Evolutionary conservation across 2,113 vertebrate genomes (phyloP).

Genomic region (Chionomys nivalis): DNA sequence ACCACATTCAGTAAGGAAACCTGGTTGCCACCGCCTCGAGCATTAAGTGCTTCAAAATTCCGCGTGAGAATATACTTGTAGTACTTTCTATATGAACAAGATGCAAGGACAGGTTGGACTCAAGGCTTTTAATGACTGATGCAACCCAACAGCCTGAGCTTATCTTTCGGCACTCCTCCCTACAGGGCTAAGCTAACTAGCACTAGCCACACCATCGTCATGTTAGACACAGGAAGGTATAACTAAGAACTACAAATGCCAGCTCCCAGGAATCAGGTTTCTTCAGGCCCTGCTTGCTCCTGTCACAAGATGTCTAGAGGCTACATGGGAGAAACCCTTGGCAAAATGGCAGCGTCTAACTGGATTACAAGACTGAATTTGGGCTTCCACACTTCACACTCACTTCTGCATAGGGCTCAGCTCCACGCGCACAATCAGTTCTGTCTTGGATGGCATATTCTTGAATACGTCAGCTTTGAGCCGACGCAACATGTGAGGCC

Average conservation of each 20-base stretch:
- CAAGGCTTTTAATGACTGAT: neutral
- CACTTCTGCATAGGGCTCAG: constrained; percentile 99
- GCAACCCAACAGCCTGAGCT: neutral
- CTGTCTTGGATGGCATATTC: constrained; percentile 98
- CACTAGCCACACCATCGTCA: fast-evolving
- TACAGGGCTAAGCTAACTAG: neutral
- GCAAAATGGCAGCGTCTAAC: neutral
- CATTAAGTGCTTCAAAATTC: constrained; percentile 97
- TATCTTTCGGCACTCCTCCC: neutral
- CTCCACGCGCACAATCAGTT: constrained; percentile 97
- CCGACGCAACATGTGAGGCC: constrained; percentile 97
- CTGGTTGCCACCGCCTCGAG: constrained; percentile 97
- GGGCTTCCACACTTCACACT: constrained; percentile 64
- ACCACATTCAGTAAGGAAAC: constrained; percentile 97
- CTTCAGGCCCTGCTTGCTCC: neutral
- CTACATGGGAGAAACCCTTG: neutral
- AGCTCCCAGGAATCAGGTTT: neutral
- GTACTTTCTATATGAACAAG: constrained; percentile 90
- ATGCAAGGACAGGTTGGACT: neutral
- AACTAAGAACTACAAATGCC: neutral
- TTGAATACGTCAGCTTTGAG: constrained; percentile 99
- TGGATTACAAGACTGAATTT: neutral
- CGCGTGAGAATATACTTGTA: constrained; percentile 98
- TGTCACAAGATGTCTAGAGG: neutral
- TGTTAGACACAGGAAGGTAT: neutral